Conservation (phyloP, 2,797 vertebrate species). For the Gambusia yucatana region DNA sequence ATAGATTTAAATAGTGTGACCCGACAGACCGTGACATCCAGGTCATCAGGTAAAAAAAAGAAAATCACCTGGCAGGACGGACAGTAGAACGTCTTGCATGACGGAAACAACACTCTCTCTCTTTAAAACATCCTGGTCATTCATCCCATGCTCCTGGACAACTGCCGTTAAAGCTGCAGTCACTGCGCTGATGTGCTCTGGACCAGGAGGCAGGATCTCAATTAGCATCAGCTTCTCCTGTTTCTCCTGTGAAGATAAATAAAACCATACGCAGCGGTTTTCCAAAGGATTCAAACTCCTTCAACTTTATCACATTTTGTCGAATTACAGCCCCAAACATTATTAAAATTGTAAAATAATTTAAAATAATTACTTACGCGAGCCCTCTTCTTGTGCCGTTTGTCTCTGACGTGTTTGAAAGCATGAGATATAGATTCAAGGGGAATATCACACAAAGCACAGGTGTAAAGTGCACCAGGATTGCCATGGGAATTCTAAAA, state of each 20-base stretch:
- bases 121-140: slow-evolving; percentile 81
- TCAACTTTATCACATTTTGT: neutral
- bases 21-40: neutral
- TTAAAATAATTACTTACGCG: slow-evolving; percentile 77
- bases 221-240: slow-evolving; percentile 88
- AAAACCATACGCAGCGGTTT: neutral
- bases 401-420: slow-evolving; percentile 91
- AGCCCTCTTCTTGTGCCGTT: slow-evolving; percentile 89
- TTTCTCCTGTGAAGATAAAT: slow-evolving; percentile 81
- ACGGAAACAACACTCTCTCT: slow-evolving; percentile 80
- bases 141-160: slow-evolving; percentile 85
- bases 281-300: neutral
- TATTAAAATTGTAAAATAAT: neutral
- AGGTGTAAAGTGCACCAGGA: slow-evolving; percentile 86
- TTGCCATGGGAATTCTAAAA: slow-evolving; percentile 84
- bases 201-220: slow-evolving; percentile 85
- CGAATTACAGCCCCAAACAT: neutral
- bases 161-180: slow-evolving; percentile 83
- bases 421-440: slow-evolving; percentile 88
- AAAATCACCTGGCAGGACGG: slow-evolving; percentile 87
- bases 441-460: slow-evolving; percentile 87
- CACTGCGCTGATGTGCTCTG: slow-evolving; percentile 85
- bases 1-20: neutral
- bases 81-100: slow-evolving; percentile 86
- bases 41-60: neutral